A percentile compares a stretch with the other conserved stretches of the same genome.
Evolutionary conservation across 1,140 invertebrate species (phyloP).

Genomic region (Triops longicaudatus): DNA sequence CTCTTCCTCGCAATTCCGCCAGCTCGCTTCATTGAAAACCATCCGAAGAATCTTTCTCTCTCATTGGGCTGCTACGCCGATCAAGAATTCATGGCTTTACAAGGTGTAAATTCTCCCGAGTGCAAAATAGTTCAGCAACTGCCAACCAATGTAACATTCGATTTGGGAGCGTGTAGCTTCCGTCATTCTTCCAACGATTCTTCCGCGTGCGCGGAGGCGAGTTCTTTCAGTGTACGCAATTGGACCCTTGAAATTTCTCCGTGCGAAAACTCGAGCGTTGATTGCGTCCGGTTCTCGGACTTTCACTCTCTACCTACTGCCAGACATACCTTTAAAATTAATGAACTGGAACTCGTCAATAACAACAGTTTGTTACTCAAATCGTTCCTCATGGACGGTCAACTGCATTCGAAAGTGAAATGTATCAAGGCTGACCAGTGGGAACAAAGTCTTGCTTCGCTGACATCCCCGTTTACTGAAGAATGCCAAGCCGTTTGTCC

Average conservation of each 20-base stretch:
- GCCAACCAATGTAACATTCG: background rate
- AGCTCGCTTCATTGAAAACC: constrained; percentile 19
- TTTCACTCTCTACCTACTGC: background rate
- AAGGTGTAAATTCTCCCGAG: background rate
- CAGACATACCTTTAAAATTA: background rate
- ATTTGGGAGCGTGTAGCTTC: constrained; percentile 12
- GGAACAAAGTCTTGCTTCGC: background rate
- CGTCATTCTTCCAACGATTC: background rate
- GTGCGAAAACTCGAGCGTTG: background rate
- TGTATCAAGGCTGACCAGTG: background rate
- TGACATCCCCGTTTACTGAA: background rate
- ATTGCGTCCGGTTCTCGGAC: background rate
- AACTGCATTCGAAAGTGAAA: background rate
- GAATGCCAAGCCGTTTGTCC: constrained; percentile 19
- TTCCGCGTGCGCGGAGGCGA: background rate
- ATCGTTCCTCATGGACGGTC: background rate
- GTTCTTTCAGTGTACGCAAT: background rate
- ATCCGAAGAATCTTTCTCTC: constrained; percentile 20
- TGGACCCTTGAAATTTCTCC: background rate
- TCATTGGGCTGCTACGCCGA: background rate
- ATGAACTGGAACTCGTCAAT: background rate
- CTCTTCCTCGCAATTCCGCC: constrained; percentile 31
- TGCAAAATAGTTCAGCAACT: background rate
- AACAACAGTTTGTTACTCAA: background rate
- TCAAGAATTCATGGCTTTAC: background rate